Conservation (phyloP, 2,797 vertebrate genomes). For the Hyperoplus immaculatus region DNA sequence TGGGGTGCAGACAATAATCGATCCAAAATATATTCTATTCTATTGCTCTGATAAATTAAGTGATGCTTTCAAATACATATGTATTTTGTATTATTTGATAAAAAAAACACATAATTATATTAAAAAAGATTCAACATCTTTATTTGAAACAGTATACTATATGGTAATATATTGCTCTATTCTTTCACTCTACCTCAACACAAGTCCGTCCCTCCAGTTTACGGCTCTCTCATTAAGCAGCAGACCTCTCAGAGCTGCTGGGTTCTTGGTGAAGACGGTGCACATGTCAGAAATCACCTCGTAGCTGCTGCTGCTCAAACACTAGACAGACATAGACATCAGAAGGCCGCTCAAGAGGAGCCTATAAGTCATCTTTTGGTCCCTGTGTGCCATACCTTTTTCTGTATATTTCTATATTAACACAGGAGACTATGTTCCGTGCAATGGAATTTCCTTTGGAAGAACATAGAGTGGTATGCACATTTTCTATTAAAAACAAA, state of each 20-base stretch:
- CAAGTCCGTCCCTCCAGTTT: constrained; percentile 23
- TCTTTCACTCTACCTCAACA: constrained; percentile 29
- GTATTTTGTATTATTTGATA: too few relatives aligned
- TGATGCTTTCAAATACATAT: too few relatives aligned
- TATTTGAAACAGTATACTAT: not conserved
- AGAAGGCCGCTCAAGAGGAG: constrained; percentile 44
- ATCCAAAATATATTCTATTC: not conserved
- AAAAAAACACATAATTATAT: too few relatives aligned
- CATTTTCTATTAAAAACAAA: constrained; percentile 19
- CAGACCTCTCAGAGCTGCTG: constrained; percentile 30
- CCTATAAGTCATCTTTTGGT: constrained; percentile 34
- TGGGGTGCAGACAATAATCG: not conserved
- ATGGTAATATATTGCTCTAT: not conserved
- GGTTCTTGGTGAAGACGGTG: constrained; percentile 35
- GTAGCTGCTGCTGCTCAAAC: constrained; percentile 46
- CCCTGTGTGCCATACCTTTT: constrained; percentile 55
- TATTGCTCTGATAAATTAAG: not conserved
- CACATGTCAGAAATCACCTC: constrained; percentile 52
- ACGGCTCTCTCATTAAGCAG: constrained; percentile 33
- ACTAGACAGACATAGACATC: constrained; percentile 47
- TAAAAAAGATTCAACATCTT: not conserved
- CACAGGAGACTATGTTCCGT: not conserved
- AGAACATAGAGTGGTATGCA: not conserved
- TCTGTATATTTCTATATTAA: constrained; percentile 34
- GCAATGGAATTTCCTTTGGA: not conserved